A percentile compares a stretch with the other conserved stretches of the same genome.
Evolutionary conservation across 2,797 vertebrate genomes (phyloP).

Genomic region (Lepidocolaptes lacrymiger): DNA sequence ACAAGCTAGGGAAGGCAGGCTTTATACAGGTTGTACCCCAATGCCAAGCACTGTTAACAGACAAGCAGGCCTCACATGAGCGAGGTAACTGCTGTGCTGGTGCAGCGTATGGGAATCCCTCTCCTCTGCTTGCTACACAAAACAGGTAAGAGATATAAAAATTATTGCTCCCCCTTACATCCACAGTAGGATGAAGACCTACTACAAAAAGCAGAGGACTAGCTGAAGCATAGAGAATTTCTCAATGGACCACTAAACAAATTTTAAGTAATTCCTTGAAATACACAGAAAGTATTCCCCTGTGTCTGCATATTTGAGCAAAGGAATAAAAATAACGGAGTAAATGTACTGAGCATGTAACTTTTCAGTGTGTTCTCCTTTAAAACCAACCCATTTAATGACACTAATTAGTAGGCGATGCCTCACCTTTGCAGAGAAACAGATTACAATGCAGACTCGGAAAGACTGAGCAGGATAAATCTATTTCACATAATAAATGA

Average conservation of each 20-base stretch:
- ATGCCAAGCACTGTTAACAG: not conserved
- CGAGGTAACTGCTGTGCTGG: accelerated
- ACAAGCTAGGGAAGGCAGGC: not conserved
- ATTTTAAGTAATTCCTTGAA: not conserved
- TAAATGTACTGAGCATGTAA: not conserved
- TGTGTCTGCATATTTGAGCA: accelerated
- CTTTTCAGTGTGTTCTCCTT: not conserved
- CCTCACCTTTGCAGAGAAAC: slow-evolving; percentile 33
- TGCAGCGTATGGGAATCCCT: accelerated
- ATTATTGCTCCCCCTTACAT: accelerated
- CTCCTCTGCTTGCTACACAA: not conserved
- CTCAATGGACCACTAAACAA: not conserved
- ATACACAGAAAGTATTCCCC: not conserved
- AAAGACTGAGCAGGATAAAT: not conserved
- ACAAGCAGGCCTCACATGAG: accelerated
- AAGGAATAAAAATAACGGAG: slow-evolving; percentile 21
- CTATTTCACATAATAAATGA: not conserved
- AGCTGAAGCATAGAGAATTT: not conserved
- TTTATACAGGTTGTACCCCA: not conserved
- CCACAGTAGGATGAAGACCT: not conserved
- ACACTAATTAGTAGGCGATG: slow-evolving; percentile 42
- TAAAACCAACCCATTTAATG: slow-evolving; percentile 35
- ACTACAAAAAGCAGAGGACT: not conserved
- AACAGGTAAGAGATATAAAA: not conserved
- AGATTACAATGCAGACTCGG: not conserved